Percentiles rank a stretch among this genome's conserved stretches.
phyloP scores from a whole-genome alignment of 1,140 invertebrate genomes.

The Thaumetopoea pityocampa region DNA sequence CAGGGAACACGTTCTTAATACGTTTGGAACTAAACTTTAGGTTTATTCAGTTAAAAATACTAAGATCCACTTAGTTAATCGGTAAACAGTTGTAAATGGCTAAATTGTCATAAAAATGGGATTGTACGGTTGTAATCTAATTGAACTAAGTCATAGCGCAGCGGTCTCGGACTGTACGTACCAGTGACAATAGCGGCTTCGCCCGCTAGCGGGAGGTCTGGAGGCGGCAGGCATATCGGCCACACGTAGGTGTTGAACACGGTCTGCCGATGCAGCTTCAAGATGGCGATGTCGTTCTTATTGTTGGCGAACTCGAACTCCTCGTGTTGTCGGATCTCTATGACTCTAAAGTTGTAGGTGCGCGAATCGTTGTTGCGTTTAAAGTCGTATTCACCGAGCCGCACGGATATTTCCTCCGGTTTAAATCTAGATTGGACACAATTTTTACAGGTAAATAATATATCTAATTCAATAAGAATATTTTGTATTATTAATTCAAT shows the following conservation, averaged over 20 bases:
- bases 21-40: too few relatives aligned
- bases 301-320: conserved; percentile 80
- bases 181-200: conserved; percentile 83
- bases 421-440: conserved; percentile 76
- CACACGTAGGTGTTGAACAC: conserved; percentile 87
- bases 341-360: conserved; percentile 80
- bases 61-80: too few relatives aligned
- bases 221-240: conserved; percentile 88
- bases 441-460: too few relatives aligned
- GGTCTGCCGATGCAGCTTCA: conserved; percentile 82
- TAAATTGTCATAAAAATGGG: too few relatives aligned
- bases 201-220: conserved; percentile 78
- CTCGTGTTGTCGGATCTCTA: conserved; percentile 79
- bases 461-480: too few relatives aligned
- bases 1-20: too few relatives aligned
- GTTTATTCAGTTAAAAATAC: too few relatives aligned
- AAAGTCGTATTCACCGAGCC: conserved; percentile 90
- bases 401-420: conserved; percentile 79
- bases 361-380: conserved; percentile 78
- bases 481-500: too few relatives aligned
- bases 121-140: too few relatives aligned
- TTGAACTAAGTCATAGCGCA: too few relatives aligned
- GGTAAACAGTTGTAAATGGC: too few relatives aligned
- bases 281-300: conserved; percentile 88
- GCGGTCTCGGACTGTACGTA: too few relatives aligned